Evolutionary conservation across 1,140 invertebrate genomes (phyloP), one percentile per base, ranked within the genome.

Genomic region (Eubasilissa regina): DNA sequence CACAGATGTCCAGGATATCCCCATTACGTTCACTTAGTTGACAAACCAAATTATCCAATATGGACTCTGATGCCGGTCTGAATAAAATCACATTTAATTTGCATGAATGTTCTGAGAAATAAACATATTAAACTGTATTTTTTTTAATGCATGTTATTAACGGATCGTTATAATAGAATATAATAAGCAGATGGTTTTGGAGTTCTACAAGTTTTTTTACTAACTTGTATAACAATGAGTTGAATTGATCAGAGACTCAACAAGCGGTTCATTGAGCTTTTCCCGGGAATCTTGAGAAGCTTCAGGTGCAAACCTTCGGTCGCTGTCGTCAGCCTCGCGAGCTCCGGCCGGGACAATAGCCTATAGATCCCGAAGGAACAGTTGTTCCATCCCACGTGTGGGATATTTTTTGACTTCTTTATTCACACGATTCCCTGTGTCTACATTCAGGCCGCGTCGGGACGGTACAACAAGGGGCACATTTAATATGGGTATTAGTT

Each of bases 1-100:
- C 72, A 79, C 78, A 79, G 72, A 79, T 79, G 78, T 79, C 78
- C 78, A 79, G 78, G 78, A 79, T 79, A 72, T 79, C 70, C 78
- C 78, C 62, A 79, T 79, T 79, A 79, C 75, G 72, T 75, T 75
- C 78, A 79, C 72, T 79, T 75, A 79, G 73, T 75, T 66, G 73
- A 75, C 72, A 66, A 78, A 58, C 77, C 77, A 51, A 73, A 78
- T 78, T 56, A 78, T 78, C 53, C 25, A 15, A 74, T 56, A 74
- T 56, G 53, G 64, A 45, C 25, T 21, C 25, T 35, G 3, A 44
- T 68, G 70, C 53, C 70, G 35, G 45, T 15, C 47, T 43, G 70
- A 58, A 74, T 58, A 74, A 74, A 74, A 74, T 74, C 70, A 56
- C 51, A 15, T 35, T 43, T 74, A 74, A 74, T 74, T 56, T 55